Conservation (phyloP, 1,140 invertebrate genomes). For the Drosophila obscura region DNA sequence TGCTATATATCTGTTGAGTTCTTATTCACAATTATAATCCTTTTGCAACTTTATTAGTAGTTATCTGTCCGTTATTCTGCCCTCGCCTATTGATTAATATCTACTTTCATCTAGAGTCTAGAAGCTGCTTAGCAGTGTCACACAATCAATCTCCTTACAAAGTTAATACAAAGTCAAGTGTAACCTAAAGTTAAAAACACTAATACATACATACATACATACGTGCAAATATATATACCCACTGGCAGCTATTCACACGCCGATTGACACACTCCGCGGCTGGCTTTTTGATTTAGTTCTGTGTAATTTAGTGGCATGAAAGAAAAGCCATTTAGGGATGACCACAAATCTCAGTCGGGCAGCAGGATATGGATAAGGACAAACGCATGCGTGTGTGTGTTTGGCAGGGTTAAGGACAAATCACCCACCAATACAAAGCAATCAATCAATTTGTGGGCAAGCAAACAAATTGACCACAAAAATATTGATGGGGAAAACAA, state of each 20-base stretch:
- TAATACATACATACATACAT: neutral
- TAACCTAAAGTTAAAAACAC: conserved; percentile 67
- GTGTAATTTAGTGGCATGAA: conserved; percentile 28
- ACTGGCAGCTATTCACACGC: neutral
- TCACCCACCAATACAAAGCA: conserved; percentile 71
- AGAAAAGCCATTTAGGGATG: conserved; percentile 37
- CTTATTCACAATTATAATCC: no score
- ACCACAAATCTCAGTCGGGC: conserved; percentile 41
- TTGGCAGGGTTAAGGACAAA: conserved; percentile 73
- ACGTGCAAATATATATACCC: neutral
- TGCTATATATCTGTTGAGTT: no score
- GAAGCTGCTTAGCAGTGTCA: neutral
- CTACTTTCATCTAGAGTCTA: neutral
- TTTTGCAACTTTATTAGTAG: no score
- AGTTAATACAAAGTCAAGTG: conserved; percentile 67
- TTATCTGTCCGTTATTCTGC: no score
- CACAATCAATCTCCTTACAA: conserved; percentile 44
- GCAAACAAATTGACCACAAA: conserved; percentile 65
- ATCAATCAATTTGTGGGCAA: conserved; percentile 77
- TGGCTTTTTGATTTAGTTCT: conserved; percentile 24
- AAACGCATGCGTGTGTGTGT: conserved; percentile 13
- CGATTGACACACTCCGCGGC: neutral
- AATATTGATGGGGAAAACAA: conserved; percentile 3
- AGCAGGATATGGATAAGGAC: conserved; percentile 3
- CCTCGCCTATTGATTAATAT: neutral